phyloP scores from a whole-genome alignment of 35 echinoderm and acorn worm genomes.

The Acanthaster planci region DNA sequence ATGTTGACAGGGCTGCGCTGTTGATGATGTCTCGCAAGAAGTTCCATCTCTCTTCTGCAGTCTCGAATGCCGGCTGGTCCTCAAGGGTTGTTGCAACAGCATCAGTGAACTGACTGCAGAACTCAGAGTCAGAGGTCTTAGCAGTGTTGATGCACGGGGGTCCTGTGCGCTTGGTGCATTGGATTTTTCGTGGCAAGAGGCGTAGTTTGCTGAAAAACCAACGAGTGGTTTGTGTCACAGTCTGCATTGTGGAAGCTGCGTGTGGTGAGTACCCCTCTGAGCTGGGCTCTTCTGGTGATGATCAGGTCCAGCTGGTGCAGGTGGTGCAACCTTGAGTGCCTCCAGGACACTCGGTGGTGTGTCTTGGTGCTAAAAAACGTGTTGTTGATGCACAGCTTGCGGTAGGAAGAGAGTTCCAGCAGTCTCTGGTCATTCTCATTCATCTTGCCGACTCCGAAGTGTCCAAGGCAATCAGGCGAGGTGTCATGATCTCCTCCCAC shows the following conservation, averaged over 20 bases:
- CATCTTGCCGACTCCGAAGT: constrained; percentile 1
- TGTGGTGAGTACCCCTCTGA: constrained; percentile 40
- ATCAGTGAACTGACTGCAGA: not conserved
- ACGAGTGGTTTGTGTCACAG: constrained; percentile 65
- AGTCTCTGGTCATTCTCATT: constrained; percentile 49
- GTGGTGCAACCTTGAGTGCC: constrained; percentile 18
- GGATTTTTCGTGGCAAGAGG: constrained; percentile 22
- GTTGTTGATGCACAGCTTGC: constrained; percentile 43
- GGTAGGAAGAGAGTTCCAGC: constrained; percentile 46
- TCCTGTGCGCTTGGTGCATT: no score
- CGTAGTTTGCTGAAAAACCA: constrained; percentile 39
- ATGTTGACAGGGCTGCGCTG: not conserved
- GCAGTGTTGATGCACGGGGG: not conserved
- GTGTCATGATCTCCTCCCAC: constrained; percentile 24
- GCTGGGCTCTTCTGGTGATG: not conserved
- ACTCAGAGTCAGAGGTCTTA: not conserved
- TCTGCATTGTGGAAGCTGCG: constrained; percentile 61
- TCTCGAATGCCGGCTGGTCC: constrained; percentile 11
- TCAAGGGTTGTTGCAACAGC: not conserved
- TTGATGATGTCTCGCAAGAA: constrained; percentile 18
- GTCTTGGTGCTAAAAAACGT: constrained; percentile 20
- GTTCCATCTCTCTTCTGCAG: no score
- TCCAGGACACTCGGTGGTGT: constrained; percentile 59
- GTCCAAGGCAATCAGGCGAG: constrained; percentile 23
- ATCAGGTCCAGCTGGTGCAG: constrained; percentile 56